Conservation (phyloP, 2,113 vertebrate genomes). For the Anarrhichthys ocellatus region DNA sequence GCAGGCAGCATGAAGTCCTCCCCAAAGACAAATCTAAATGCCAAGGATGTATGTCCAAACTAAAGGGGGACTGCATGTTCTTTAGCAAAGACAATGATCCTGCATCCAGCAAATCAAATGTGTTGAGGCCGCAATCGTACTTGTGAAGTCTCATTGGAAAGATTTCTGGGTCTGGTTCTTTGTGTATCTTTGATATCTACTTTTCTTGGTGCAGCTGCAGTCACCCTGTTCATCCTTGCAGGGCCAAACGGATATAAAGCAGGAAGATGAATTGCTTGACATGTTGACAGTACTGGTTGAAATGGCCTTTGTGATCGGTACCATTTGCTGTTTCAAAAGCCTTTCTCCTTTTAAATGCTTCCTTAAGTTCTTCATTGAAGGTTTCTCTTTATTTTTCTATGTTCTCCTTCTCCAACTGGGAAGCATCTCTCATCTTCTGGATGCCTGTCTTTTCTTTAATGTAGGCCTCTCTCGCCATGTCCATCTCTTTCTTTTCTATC, state of each 20-base stretch:
- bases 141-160: background rate
- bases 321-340: background rate
- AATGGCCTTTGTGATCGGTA: background rate
- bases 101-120: conserved; percentile 1
- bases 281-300: background rate
- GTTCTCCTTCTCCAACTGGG: background rate
- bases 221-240: background rate
- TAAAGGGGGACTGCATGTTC: background rate
- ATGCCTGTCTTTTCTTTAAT: conserved; percentile 6
- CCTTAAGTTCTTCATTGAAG: background rate
- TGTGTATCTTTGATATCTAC: background rate
- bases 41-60: background rate
- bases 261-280: conserved; percentile 1
- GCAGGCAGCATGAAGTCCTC: conserved; percentile 9
- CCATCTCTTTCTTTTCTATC: conserved; percentile 7
- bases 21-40: conserved; percentile 42
- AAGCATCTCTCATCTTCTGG: background rate
- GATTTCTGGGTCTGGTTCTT: background rate
- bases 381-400: background rate
- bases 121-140: background rate
- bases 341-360: background rate
- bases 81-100: background rate
- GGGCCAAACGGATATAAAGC: background rate
- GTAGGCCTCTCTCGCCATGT: background rate
- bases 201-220: background rate